Evolutionary conservation across 2,797 vertebrate genomes (phyloP).

Genomic region (Lycodopsis pacificus): DNA sequence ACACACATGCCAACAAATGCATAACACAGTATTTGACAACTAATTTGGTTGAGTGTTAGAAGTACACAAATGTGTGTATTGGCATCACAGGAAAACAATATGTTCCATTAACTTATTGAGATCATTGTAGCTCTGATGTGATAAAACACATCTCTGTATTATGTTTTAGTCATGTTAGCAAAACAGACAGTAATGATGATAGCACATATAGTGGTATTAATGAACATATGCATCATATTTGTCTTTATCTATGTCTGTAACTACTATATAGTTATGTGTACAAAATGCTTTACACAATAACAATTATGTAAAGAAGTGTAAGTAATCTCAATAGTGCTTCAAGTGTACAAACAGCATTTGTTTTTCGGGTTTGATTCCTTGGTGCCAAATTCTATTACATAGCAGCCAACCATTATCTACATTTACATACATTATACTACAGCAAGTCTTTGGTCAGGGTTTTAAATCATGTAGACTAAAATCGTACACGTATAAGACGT

Average conservation of each 20-base stretch:
- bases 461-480: neutral
- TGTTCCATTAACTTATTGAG: neutral
- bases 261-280: too few species aligned
- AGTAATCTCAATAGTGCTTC: neutral
- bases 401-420: neutral
- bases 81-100: neutral
- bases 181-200: neutral
- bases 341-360: neutral
- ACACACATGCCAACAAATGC: neutral
- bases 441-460: neutral
- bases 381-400: neutral
- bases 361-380: neutral
- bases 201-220: neutral
- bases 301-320: too few species aligned
- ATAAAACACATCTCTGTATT: neutral
- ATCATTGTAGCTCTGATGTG: neutral
- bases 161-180: neutral
- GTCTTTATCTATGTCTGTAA: neutral
- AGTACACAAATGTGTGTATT: neutral
- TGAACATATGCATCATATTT: neutral
- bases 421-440: neutral
- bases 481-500: too few species aligned
- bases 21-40: neutral
- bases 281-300: neutral
- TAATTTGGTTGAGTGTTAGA: conserved; percentile 1